Percentiles rank a stretch among this genome's conserved stretches.
Conservation (phyloP, 1,140 invertebrate species). For the Plutomurus gul region DNA sequence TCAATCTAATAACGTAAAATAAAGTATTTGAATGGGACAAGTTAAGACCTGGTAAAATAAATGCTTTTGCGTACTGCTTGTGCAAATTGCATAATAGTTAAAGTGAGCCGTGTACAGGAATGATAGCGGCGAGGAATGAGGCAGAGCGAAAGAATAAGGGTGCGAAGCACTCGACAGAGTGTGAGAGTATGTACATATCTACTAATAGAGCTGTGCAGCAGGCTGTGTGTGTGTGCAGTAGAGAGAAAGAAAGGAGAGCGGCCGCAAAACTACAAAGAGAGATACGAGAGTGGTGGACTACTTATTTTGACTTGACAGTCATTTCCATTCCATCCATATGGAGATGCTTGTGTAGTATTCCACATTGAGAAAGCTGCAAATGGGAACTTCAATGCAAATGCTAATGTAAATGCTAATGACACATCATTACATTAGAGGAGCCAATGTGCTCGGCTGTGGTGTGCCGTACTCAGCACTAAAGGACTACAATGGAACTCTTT, state of each 20-base stretch:
- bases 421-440: slow-evolving; percentile 27
- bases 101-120: no score
- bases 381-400: slow-evolving; percentile 36
- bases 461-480: neutral
- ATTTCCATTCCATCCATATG: slow-evolving; percentile 10
- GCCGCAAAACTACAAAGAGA: neutral
- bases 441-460: neutral
- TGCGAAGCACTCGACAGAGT: no score
- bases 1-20: neutral
- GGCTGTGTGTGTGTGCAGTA: neutral
- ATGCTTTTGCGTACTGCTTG: neutral
- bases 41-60: neutral
- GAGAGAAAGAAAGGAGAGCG: neutral
- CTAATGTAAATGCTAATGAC: slow-evolving; percentile 41
- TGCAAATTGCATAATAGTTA: neutral
- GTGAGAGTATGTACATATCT: no score
- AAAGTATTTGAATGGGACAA: neutral
- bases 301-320: slow-evolving; percentile 23
- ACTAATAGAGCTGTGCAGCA: neutral
- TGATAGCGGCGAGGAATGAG: no score
- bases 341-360: slow-evolving; percentile 24
- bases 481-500: neutral
- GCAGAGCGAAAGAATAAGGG: no score
- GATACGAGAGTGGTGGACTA: slow-evolving; percentile 1
- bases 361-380: slow-evolving; percentile 19